Base-by-base conservation (phyloP, 2,113 vertebrate genomes). In the Catharus bicknelli region DNA sequence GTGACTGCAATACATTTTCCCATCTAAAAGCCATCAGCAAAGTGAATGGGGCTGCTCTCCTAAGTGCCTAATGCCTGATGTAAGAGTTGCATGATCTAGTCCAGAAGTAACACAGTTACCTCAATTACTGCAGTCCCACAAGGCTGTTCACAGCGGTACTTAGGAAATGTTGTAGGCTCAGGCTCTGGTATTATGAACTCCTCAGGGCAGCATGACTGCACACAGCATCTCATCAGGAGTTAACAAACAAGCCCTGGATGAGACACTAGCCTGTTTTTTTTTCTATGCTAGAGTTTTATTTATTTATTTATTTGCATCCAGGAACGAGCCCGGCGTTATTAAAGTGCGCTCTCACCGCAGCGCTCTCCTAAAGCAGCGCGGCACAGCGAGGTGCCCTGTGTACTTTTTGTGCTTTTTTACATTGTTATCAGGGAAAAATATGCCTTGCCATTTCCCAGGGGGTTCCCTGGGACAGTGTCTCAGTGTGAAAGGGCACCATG, bases 401-500 rank as follows among this genome's bases (percentile, higher is more conserved):
- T 3, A 74, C 66, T 51, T 87, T 50, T 42, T 91, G 58, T 67
- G 51, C 69, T 55, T 90, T 81, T 63, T 94, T 63, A 85, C 73
- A 91, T 92, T 94, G 88, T 96, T 93, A 91, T 95, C 88, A 95
- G 94, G 88, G 93, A 93, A 96, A 95, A 95, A 95, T 88, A 94
- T n/a, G 69, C 34, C 84, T 85, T 86, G 81, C 85, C 32, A 90
- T 94, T 96, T 96, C 95, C 91, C 93, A 90, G 72, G 90, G 93
- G 93, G 73, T 20, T 95, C 50, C 89, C 95, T 11, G 16, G 92
- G 90, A 96, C 77, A 90, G 69, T 58, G 88, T 90, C 93, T 96
- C 90, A 23, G 84, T 90, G 96, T 93, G 91, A 96, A 96, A 95
- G 91, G 96, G 95, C 90, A 96, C 93, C 94, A 86, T 80, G 88